Evolutionary conservation across 2,888 invertebrate genomes (phyloP).

Genomic region (Himalopsyche tibetana): DNA sequence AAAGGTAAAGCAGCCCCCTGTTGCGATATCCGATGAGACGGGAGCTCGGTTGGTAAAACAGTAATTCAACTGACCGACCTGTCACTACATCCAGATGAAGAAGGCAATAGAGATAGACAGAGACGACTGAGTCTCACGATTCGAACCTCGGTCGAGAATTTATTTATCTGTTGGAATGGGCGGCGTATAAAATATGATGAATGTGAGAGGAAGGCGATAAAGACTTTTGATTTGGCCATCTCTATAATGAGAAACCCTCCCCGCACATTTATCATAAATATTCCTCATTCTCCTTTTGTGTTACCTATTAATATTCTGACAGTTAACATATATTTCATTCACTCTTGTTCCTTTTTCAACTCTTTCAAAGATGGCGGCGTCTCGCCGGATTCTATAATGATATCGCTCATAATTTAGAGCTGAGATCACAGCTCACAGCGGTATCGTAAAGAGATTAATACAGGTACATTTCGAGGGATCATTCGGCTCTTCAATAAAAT

Average conservation of each 20-base stretch:
- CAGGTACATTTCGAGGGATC: constrained; percentile 63
- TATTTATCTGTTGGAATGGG: constrained; percentile 63
- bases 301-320: constrained; percentile 66
- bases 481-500: constrained; percentile 65
- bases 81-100: constrained; percentile 47
- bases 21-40: constrained; percentile 49
- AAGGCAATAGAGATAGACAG: constrained; percentile 47
- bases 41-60: constrained; percentile 50
- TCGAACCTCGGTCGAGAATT: constrained; percentile 38
- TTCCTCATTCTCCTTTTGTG: constrained; percentile 65
- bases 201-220: constrained; percentile 65
- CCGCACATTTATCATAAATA: constrained; percentile 64
- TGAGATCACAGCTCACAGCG: constrained; percentile 66
- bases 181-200: constrained; percentile 62
- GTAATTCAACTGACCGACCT: constrained; percentile 25
- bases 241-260: constrained; percentile 64
- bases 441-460: constrained; percentile 64
- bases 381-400: constrained; percentile 65
- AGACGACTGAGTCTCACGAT: constrained; percentile 33
- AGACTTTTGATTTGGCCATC: constrained; percentile 66
- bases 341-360: constrained; percentile 63
- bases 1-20: constrained; percentile 58
- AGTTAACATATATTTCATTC: constrained; percentile 65
- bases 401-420: constrained; percentile 66
- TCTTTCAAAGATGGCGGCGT: constrained; percentile 65